Conservation (phyloP, 2,797 vertebrate genomes). For the Chelonia mydas region DNA sequence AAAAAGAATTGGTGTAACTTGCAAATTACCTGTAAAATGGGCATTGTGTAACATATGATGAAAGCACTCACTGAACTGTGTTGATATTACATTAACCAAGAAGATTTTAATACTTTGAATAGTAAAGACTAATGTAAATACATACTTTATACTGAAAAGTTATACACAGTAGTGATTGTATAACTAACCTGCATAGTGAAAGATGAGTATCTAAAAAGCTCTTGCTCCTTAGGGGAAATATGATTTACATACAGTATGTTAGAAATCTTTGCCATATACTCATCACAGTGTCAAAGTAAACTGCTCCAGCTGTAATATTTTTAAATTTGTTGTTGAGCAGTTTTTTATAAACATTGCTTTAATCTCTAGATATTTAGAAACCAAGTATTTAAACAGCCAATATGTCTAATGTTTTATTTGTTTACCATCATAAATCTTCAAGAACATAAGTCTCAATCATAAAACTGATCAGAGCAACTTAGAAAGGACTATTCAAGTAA, state of each 20-base stretch:
- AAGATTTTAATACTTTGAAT: neutral
- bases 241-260: constrained; percentile 21
- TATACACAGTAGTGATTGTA: neutral
- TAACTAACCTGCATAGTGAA: neutral
- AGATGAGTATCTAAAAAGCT: neutral
- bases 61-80: constrained; percentile 16
- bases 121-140: constrained; percentile 28
- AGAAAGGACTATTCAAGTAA: neutral
- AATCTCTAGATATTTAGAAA: constrained; percentile 44
- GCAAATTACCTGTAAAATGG: neutral
- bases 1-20: constrained; percentile 7
- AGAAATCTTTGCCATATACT: constrained; percentile 21
- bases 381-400: constrained; percentile 63
- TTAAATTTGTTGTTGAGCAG: constrained; percentile 43
- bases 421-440: constrained; percentile 19
- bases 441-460: neutral
- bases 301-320: constrained; percentile 33
- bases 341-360: constrained; percentile 42
- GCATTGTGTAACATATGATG: neutral
- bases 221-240: constrained; percentile 27
- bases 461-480: neutral
- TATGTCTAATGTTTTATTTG: constrained; percentile 43
- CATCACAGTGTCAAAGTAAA: constrained; percentile 57
- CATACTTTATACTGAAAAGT: constrained; percentile 21
- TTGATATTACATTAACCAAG: neutral